phyloP scores from a whole-genome alignment of 2,797 vertebrate genomes.

The Lacerta bilineata region DNA sequence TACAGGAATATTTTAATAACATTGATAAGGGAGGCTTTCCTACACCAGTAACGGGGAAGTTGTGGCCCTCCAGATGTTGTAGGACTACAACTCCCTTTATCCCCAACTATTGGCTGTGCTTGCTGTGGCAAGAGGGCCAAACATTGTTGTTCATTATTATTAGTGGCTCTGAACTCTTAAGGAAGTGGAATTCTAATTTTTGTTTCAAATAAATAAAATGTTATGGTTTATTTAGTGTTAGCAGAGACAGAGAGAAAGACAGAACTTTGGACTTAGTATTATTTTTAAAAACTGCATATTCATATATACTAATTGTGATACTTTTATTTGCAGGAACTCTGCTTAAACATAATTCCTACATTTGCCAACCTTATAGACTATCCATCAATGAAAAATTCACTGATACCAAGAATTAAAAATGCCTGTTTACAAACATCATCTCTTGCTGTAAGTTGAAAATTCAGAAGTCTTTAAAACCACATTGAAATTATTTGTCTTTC shows the following conservation, averaged over 20 bases:
- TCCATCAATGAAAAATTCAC: conserved; percentile 98
- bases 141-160: background rate
- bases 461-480: background rate
- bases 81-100: too few species aligned
- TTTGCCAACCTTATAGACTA: conserved; percentile 99
- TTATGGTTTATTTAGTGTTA: background rate
- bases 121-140: too few species aligned
- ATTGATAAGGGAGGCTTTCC: background rate
- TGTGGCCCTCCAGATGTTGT: background rate
- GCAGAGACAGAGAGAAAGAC: background rate
- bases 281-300: background rate
- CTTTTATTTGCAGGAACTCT: conserved; percentile 90
- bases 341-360: conserved; percentile 97
- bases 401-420: conserved; percentile 97
- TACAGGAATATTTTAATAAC: background rate
- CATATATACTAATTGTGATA: conserved; percentile 22
- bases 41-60: background rate
- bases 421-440: conserved; percentile 98
- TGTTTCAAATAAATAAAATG: background rate
- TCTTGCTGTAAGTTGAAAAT: conserved; percentile 91
- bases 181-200: background rate
- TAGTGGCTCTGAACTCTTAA: background rate
- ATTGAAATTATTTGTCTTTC: conserved; percentile 23
- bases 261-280: background rate
- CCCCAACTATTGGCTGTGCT: too few species aligned